Percentiles rank a stretch among this genome's conserved stretches.
Evolutionary conservation across 1,140 invertebrate genomes (phyloP).

Genomic region (Aphelenchoides fujianensis): DNA sequence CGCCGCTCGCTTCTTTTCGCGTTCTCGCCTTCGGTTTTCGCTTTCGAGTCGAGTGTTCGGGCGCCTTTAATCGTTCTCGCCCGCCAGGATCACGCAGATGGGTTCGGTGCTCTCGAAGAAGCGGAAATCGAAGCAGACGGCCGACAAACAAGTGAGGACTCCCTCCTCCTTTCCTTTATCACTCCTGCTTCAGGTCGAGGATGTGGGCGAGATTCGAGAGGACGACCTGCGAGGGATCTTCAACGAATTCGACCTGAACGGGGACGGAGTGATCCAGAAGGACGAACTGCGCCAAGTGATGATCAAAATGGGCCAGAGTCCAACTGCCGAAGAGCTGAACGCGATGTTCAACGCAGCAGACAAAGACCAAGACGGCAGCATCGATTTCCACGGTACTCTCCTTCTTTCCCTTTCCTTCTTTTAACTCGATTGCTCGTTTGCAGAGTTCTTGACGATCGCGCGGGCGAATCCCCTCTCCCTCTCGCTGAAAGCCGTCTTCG

Average conservation of each 20-base stretch:
- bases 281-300: conserved; percentile 58
- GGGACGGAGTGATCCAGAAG: conserved; percentile 61
- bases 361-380: conserved; percentile 47
- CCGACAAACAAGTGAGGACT: neutral
- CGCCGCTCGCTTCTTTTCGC: too few species aligned
- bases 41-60: too few species aligned
- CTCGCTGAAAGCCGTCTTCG: conserved; percentile 59
- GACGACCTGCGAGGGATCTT: conserved; percentile 60
- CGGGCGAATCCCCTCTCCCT: conserved; percentile 60
- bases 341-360: conserved; percentile 54
- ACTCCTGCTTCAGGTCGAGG: conserved; percentile 40
- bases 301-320: conserved; percentile 62
- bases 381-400: conserved; percentile 39
- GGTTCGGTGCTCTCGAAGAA: conserved; percentile 10
- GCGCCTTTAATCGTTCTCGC: too few species aligned
- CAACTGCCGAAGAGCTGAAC: conserved; percentile 59
- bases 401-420: too few species aligned
- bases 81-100: conserved; percentile 1
- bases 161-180: too few species aligned
- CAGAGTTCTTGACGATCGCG: conserved; percentile 59
- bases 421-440: too few species aligned
- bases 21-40: too few species aligned
- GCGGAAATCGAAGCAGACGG: neutral
- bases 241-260: conserved; percentile 59
- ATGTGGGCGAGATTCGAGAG: conserved; percentile 56